phyloP scores from a whole-genome alignment of 2,888 invertebrate species.

The Nymphalis urticae region DNA sequence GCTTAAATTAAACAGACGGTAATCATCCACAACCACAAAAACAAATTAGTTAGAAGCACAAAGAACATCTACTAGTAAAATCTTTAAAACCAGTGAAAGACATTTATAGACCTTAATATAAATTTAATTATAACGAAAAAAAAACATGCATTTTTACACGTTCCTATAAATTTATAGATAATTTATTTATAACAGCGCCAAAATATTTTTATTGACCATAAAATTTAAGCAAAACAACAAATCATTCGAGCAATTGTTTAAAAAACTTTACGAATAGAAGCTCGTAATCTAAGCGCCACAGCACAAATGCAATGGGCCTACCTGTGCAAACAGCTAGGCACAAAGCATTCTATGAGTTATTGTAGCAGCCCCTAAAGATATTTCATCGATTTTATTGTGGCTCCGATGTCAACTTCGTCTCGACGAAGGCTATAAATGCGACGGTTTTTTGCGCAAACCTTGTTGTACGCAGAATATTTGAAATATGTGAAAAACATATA shows the following conservation, averaged over 20 bases:
- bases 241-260: slow-evolving; percentile 35
- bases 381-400: slow-evolving; percentile 82
- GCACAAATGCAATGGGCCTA: slow-evolving; percentile 63
- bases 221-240: slow-evolving; percentile 41
- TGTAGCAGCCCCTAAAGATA: slow-evolving; percentile 69
- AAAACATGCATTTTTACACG: slow-evolving; percentile 9
- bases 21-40: not conserved
- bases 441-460: slow-evolving; percentile 36
- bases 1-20: too few relatives aligned
- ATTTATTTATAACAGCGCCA: slow-evolving; percentile 26
- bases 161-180: slow-evolving; percentile 12
- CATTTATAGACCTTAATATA: not conserved
- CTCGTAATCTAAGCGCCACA: slow-evolving; percentile 36
- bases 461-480: slow-evolving; percentile 22
- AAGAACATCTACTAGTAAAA: not conserved
- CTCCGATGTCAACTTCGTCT: slow-evolving; percentile 79
- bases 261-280: slow-evolving; percentile 27
- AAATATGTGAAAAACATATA: slow-evolving; percentile 6
- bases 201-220: slow-evolving; percentile 39
- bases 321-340: slow-evolving; percentile 57
- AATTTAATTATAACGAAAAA: slow-evolving; percentile 2
- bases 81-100: not conserved
- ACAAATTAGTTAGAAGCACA: not conserved
- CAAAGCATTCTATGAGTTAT: slow-evolving; percentile 62
- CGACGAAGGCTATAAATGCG: slow-evolving; percentile 68